Conservation (phyloP, 2,797 vertebrate genomes). For the Alauda arvensis region DNA sequence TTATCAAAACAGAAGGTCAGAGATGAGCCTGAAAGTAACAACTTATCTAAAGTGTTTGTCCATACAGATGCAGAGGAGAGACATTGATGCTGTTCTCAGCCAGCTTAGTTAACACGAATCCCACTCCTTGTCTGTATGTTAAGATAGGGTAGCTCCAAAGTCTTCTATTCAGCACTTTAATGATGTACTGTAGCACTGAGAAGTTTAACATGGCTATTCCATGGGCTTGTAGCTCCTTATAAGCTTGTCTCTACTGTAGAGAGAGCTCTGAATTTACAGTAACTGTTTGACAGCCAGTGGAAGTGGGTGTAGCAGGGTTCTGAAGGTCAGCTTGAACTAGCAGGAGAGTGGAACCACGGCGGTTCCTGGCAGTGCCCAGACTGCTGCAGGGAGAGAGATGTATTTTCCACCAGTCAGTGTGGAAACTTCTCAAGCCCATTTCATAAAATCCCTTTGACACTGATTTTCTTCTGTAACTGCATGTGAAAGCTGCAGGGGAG, state of each 20-base stretch:
- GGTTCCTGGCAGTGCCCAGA: neutral
- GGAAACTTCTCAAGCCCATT: neutral
- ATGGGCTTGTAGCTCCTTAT: neutral
- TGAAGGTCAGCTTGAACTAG: neutral
- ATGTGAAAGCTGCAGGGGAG: neutral
- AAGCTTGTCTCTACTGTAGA: neutral
- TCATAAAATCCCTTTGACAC: neutral
- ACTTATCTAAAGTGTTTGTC: neutral
- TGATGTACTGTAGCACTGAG: neutral
- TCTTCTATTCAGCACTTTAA: neutral
- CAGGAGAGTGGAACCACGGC: neutral
- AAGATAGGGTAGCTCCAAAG: fast-evolving
- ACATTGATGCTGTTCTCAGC: neutral
- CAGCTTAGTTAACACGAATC: neutral
- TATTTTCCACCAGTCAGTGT: neutral
- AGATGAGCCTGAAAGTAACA: neutral
- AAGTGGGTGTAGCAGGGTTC: neutral
- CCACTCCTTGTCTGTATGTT: neutral
- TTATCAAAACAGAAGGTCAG: neutral
- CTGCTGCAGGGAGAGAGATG: neutral
- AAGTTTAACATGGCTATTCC: neutral
- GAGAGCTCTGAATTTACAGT: neutral
- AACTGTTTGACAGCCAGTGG: neutral
- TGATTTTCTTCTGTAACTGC: neutral
- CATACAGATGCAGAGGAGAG: neutral